phyloP scores from a whole-genome alignment of 1,140 invertebrate species.

The Trachymyrmex septentrionalis region DNA sequence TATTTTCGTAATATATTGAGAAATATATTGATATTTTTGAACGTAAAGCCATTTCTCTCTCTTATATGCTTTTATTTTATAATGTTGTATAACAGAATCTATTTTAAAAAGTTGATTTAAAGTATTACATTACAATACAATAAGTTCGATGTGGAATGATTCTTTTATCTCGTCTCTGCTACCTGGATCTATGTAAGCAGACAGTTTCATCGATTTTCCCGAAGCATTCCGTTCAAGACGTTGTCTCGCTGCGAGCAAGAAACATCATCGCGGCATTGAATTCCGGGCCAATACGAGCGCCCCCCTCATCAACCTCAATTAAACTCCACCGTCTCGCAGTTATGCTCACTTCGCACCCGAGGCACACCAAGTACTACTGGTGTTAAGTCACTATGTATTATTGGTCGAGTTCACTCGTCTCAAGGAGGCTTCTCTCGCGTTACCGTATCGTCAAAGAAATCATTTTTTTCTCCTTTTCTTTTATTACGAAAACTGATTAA shows the following conservation, averaged over 20 bases:
- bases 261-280: slow-evolving; percentile 86
- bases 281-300: slow-evolving; percentile 86
- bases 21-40: background rate
- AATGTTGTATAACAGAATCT: background rate
- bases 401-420: slow-evolving; percentile 71
- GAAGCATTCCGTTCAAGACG: slow-evolving; percentile 76
- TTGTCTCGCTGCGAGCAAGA: slow-evolving; percentile 80
- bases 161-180: slow-evolving; percentile 4
- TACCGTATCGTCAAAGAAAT: slow-evolving; percentile 54
- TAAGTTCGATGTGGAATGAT: background rate
- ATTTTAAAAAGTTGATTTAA: background rate
- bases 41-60: background rate
- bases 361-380: slow-evolving; percentile 77
- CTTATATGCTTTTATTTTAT: background rate
- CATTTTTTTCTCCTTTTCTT: slow-evolving; percentile 32
- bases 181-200: slow-evolving; percentile 23
- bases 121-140: background rate
- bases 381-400: slow-evolving; percentile 81
- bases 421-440: slow-evolving; percentile 64
- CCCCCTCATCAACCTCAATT: slow-evolving; percentile 87
- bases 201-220: slow-evolving; percentile 73
- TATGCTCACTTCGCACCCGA: slow-evolving; percentile 84
- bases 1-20: background rate
- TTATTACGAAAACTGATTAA: background rate
- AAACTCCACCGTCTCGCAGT: slow-evolving; percentile 85